Base-by-base conservation (phyloP, 2,797 vertebrate species). In the Peromyscus eremicus region DNA sequence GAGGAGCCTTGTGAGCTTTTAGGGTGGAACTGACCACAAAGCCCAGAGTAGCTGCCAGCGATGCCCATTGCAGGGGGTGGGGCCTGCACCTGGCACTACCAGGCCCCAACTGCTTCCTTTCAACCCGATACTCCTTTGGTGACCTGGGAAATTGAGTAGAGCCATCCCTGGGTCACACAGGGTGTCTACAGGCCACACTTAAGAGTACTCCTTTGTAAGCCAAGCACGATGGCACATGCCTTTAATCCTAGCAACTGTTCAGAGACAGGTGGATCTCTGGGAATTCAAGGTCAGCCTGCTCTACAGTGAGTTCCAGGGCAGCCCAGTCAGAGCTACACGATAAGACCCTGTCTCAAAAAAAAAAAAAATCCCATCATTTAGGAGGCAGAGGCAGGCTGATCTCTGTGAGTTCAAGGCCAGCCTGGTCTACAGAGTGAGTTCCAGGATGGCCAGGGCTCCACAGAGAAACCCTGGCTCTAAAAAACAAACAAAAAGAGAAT, bases 91-190 rank as follows among this genome's bases (percentile, higher is more conserved):
- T 4, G 23, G 77, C 34, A 25, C 79, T 6, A 4, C 73, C n/a
- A 55, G 34, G 23, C 19, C 52, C 46, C 62, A 29, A 8, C 70
- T n/a, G n/a, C 4, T 8, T 87, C 89, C 21, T 89, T 89, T 68
- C 76, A n/a, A 37, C 43, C 4, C 3, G 52, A 14, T 29, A 32
- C 93, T 68, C 70, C 66, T 91, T 82, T 62, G 77, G 81, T 82
- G 82, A 62, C 92, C 93, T 43, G 55, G 83, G 84, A 95, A 93
- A 93, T 34, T 3, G 6, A 83, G 29, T 29, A 75, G 66, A 89
- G 68, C 73, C 64, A 40, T 70, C 43, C 7, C 1, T 46, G 6
- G n/a, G 75, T 40, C 92, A 6, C 46, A 25, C 32, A 13, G 40
- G 40, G 40, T 66, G 29, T 43, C 83, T n/a, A n/a, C 32, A 14